Evolutionary conservation across 2,888 invertebrate genomes (phyloP), one percentile per base, ranked within the genome.

Genomic region (Adelognathus sp.): DNA sequence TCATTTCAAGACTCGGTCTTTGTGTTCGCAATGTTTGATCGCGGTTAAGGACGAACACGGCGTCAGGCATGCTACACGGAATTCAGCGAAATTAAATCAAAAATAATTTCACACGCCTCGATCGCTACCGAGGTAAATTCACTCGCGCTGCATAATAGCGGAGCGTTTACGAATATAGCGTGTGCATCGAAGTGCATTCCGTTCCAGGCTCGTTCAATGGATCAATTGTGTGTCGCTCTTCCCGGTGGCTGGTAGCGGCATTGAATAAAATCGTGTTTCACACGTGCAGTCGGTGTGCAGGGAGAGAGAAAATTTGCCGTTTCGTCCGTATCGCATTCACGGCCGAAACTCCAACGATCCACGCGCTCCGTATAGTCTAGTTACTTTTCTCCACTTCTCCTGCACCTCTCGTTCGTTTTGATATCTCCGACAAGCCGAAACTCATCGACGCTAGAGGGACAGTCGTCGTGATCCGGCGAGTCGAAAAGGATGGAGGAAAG

Each of bases 91-190:
- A 63, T 63, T 14, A 63, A 29, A 29, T 31, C 61, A 14, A 63
- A 44, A 63, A 29, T 29, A 63, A 63, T 63, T 63, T 63, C 16
- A 16, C 18, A 63, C 9, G 44, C 44, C 31, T 44, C 61, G 29
- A 44, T 63, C 29, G 61, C 27, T 16, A n/a, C 44, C 6, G 11
- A 7, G 61, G 27, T 63, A 31, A 63, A 63, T 18, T 63, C 39
- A 61, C 27, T 14, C 27, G 24, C 7, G 14, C 29, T 44, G 11
- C 18, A 63, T 44, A 44, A 63, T 16, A 16, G 14, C 5, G 44
- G 11, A 63, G 29, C 44, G 36, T 16, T 29, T 36, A 21, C 18
- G 4, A 16, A 44, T 44, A 63, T 5, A 21, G 7, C 16, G 9
- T 58, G 29, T 27, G 33, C 6, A 44, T 11, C 29, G 24, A 39